A percentile compares a stretch with the other conserved stretches of the same genome.
Conservation (phyloP, 2,888 invertebrate genomes). For the Melanostoma mellinum region DNA sequence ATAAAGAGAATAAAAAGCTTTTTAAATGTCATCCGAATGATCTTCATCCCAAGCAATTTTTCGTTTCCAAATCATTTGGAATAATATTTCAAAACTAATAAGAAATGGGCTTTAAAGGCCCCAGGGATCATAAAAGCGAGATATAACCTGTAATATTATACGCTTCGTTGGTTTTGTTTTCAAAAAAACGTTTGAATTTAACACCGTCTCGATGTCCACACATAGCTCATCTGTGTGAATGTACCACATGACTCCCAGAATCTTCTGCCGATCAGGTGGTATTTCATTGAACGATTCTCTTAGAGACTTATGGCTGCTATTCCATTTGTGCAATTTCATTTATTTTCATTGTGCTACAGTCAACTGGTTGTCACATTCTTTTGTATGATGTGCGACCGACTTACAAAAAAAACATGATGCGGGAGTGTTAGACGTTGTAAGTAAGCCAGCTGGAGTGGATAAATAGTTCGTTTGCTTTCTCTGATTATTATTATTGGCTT, state of each 20-base stretch:
- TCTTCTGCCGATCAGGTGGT: too few relatives aligned
- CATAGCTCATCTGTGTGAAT: constrained; percentile 29
- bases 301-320: constrained; percentile 7
- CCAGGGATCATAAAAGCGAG: constrained; percentile 14
- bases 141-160: constrained; percentile 21
- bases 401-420: too few relatives aligned
- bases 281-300: background rate
- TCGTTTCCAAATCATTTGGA: background rate
- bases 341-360: too few relatives aligned
- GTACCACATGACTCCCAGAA: constrained; percentile 23
- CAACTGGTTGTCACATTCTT: too few relatives aligned
- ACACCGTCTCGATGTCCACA: constrained; percentile 22
- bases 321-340: constrained; percentile 18
- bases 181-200: background rate
- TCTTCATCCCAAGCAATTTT: constrained; percentile 3
- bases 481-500: too few relatives aligned
- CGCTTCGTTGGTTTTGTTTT: constrained; percentile 16
- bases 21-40: background rate
- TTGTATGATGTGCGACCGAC: too few relatives aligned
- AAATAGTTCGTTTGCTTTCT: too few relatives aligned
- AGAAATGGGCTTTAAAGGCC: constrained; percentile 7
- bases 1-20: too few relatives aligned
- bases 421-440: too few relatives aligned
- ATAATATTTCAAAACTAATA: constrained; percentile 5
- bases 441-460: too few relatives aligned